These are phyloP conservation scores for Carposina sasakii DNA, from an alignment of 1,140 invertebrate genomes.

Conservation along the genomic window DNA sequence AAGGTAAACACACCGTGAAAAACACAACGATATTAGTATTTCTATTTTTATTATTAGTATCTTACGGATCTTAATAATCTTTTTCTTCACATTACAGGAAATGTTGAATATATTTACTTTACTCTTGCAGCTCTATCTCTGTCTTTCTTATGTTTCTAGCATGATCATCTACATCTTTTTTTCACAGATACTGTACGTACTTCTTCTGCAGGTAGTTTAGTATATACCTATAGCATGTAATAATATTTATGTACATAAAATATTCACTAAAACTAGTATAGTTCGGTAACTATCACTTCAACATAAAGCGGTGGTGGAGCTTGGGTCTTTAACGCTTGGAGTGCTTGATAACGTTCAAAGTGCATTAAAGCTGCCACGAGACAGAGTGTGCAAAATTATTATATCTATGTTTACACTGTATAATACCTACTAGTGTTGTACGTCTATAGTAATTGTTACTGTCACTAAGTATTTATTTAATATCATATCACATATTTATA, in stretches of 20 bases:
- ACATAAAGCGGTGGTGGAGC: constrained; percentile 48
- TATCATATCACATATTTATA: too few relatives aligned
- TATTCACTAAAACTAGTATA: constrained; percentile 25
- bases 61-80: constrained; percentile 67
- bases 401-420: too few relatives aligned
- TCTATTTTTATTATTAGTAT: constrained; percentile 51
- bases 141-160: constrained; percentile 54
- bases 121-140: constrained; percentile 67
- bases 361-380: constrained; percentile 66
- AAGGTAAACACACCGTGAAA: constrained; percentile 84
- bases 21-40: constrained; percentile 46
- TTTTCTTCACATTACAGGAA: constrained; percentile 74
- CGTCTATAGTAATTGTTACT: too few relatives aligned
- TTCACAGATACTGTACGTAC: constrained; percentile 61
- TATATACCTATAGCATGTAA: constrained; percentile 47
- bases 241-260: constrained; percentile 55
- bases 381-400: constrained; percentile 62
- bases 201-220: constrained; percentile 62
- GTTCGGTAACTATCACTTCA: constrained; percentile 38
- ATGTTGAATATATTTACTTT: constrained; percentile 60
- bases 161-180: constrained; percentile 53
- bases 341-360: constrained; percentile 40
- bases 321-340: constrained; percentile 47
- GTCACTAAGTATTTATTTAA: too few relatives aligned
- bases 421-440: too few relatives aligned